Conservation (phyloP, 2,888 invertebrate genomes). For the Cataglyphis livida region DNA sequence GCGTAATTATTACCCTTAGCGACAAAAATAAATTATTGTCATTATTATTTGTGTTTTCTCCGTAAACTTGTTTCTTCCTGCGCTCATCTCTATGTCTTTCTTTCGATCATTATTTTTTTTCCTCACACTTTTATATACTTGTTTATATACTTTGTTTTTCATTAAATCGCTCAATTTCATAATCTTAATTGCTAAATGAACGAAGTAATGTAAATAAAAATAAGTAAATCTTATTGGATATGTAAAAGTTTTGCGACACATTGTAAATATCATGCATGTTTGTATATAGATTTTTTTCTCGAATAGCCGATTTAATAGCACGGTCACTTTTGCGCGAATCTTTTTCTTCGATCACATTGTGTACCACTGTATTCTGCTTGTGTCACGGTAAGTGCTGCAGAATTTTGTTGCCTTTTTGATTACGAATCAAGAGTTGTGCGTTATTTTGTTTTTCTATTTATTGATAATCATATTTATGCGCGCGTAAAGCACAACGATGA, state of each 20-base stretch:
- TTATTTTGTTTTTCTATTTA: slow-evolving; percentile 8
- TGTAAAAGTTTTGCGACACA: not conserved
- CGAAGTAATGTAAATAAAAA: not conserved
- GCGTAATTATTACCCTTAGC: slow-evolving; percentile 78
- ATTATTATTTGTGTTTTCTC: slow-evolving; percentile 66
- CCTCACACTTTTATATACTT: not conserved
- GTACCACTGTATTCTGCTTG: slow-evolving; percentile 60
- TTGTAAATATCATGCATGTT: slow-evolving; percentile 3
- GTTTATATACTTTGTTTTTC: not conserved
- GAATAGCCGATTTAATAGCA: slow-evolving; percentile 19
- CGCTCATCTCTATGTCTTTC: slow-evolving; percentile 37
- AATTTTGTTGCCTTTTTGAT: slow-evolving; percentile 54
- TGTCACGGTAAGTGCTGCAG: slow-evolving; percentile 72
- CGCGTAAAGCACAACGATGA: slow-evolving; percentile 47
- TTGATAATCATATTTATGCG: slow-evolving; percentile 28
- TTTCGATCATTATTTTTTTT: slow-evolving; percentile 19
- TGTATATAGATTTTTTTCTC: not conserved
- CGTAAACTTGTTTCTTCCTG: slow-evolving; percentile 36
- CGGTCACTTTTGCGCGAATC: slow-evolving; percentile 3
- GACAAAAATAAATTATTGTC: slow-evolving; percentile 84
- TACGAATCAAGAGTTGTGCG: slow-evolving; percentile 4
- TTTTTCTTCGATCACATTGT: slow-evolving; percentile 23
- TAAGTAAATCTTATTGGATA: not conserved
- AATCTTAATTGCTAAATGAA: not conserved
- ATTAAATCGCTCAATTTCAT: slow-evolving; percentile 59